Base-by-base conservation (phyloP, 2,888 invertebrate genomes). In the Auanema sp. region DNA sequence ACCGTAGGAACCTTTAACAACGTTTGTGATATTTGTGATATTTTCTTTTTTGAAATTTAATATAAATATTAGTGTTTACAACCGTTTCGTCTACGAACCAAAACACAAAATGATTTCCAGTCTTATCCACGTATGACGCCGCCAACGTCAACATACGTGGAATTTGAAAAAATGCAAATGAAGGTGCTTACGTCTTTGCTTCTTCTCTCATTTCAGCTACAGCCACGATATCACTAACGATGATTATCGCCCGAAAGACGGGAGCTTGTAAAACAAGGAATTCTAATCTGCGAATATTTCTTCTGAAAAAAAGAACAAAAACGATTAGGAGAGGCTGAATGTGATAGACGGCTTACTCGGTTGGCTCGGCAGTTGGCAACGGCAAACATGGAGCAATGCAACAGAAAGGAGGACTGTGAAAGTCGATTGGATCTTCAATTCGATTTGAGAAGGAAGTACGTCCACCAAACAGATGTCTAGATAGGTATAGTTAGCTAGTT, bases 191-290 rank as follows among this genome's bases (percentile, higher is more conserved):
- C 63, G 60, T 60, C 12, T 67, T 66, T 5, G 77, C 73, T 1
- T 68, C 66, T 23, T 73, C 73, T 41, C 75, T 43, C 61, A 75
- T 47, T 55, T 77, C 77, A 3, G 77, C 71, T 1, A 77, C 69
- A 11, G 77, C 78, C 16, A 78, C 72, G 2, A 78, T 75, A 59
- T 82, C 74, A 4, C 69, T 66, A 54, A 79, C 72, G 23, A 81
- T 72, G 51, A 80, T 75, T 54, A 81, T 57, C n/a, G 79, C 79
- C 5, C 80, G 69, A 43, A 81, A 79, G 41, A 82, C 76, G 0
- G 81, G 81, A 6, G 81, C 81, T 60, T 81, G 81, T 6, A 81
- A 73, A 0, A 81, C 81, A 52, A 79, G 66, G 71, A 76, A 79
- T 66, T 81, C 81, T n/a, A 81, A 68, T 16, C 72, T 65, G 12